Evolutionary conservation across 2,888 invertebrate species (phyloP), one percentile per base, ranked within the genome.

Genomic region (Spatulosminthurus flaviceps): DNA sequence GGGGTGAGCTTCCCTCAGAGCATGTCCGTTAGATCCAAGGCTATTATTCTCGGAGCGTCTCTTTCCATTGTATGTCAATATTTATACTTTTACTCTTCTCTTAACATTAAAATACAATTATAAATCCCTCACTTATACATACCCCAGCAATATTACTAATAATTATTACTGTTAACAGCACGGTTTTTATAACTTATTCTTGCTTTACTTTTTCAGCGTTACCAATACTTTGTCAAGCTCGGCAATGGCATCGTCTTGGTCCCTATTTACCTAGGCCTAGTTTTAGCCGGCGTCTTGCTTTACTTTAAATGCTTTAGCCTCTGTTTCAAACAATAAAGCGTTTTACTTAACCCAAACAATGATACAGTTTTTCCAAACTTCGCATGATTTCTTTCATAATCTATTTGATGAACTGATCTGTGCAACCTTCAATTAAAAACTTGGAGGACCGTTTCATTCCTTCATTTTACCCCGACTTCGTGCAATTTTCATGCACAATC

Each of bases 21-120:
- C 22, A 42, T 79, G 66, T 29, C 73, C 9, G 41, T 79, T 1
- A 42, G 78, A 51, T 72, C 73, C 34, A 79, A 73, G 41, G 64
- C 67, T 16, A 64, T 73, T 16, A 7, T 79, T 0, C n/a, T 79
- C n/a, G 78, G 78, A 13, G 67, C 73, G 26, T 4, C 26, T 1
- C 11, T 79, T n/a, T 11, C 66, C 7, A 42, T 73, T 16, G 73
- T 78, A 24, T 41, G 71, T 51, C 9, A 7, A 9, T 9, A 41
- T 41, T 41, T 41, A 13, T 41, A 41, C 13, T 9, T 41, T 41
- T 41, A 41, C 13, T 41, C 41, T 41, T 41, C n/a, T n/a, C n/a
- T n/a, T n/a, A n/a, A n/a, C n/a, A n/a, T n/a, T n/a, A n/a, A n/a
- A n/a, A n/a, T n/a, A n/a, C n/a, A n/a, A n/a, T n/a, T n/a, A n/a